Evolutionary conservation across 2,797 vertebrate species (phyloP), one percentile per base, ranked within the genome.

Genomic region (Scarus forsteni): DNA sequence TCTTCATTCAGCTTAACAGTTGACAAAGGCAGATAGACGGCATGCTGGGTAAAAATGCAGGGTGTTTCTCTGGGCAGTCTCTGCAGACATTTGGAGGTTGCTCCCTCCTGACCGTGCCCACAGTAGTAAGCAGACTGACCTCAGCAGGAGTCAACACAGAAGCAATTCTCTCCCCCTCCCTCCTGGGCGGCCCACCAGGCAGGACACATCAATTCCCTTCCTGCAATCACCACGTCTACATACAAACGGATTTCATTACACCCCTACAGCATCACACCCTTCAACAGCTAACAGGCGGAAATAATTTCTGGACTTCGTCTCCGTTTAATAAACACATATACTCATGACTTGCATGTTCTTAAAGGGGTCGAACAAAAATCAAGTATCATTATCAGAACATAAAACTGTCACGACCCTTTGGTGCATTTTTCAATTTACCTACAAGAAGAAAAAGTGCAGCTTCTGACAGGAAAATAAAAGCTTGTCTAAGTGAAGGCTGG

Each of bases 131-230:
- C 72, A 72, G 59, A 63, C 73, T 76, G 71, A 70, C 88, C 86
- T 86, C 79, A 38, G 66, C 73, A 60, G 73, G 70, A 81, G 83
- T 85, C 90, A 91, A 92, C 85, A 90, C 66, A 89, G 57, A 85
- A 85, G 80, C 80, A 81, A 72, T 84, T 85, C 85, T 69, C 54
- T 56, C 79, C 35, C 52, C 72, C 79, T 79, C 60, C 72, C 79
- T 79, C 60, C 36, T 55, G 81, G 84, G 81, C 69, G 27, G 71
- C 66, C 69, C 51, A 53, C 49, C 42, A 42, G 55, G 48, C 78
- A 68, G 59, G 66, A 79, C 72, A 57, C 87, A 89, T 90, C 79
- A 79, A 81, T 86, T 87, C 86, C 70, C 77, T 40, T 34, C 70
- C 61, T 40, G 50, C 79, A 80, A 78, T 83, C 84, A 79, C 72